Evolutionary conservation across 2,113 vertebrate species (phyloP), one percentile per base, ranked within the genome.

Genomic region (Dolichallabes microphthalmus): DNA sequence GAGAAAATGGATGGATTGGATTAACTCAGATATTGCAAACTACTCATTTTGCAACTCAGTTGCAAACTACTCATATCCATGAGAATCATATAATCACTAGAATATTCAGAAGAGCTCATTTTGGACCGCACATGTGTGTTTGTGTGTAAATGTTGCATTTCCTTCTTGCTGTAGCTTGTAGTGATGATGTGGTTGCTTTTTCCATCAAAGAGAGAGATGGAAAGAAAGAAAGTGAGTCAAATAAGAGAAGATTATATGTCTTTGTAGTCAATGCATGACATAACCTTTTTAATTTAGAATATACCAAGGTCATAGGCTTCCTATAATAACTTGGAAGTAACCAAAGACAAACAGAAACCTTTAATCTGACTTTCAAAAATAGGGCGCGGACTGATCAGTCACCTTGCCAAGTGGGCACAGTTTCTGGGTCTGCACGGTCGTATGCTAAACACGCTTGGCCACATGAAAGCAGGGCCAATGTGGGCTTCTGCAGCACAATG

Each of bases 341-440:
- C 90, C 92, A 92, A 93, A 93, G 86, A 91, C 90, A 89, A 92
- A 92, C 90, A 92, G 90, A 92, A 92, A 88, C 85, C 90, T 93
- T 91, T 91, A 93, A 92, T 92, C 90, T 86, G 90, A 85, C 71
- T 86, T 93, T 92, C 88, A 89, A 91, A 90, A 90, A 85, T 89
- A 90, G 87, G 82, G 83, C 76, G 25, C 84, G 58, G 85, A 73
- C 89, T 87, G 90, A 91, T 89, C 89, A 58, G 82, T 85, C 89
- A 79, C 75, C 45, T 84, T 86, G 63, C 71, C 87, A 88, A 87
- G 82, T 85, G n/a, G 82, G 85, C 39, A 75, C 84, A 85, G 80
- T 87, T 88, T 86, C 80, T 76, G 82, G 88, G 87, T 17, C 89
- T 6, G 0, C 86, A 90, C 91, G 90, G 87, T 88, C 86, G 83